Percentiles rank a stretch among this genome's conserved stretches.
phyloP scores from a whole-genome alignment of 2,888 invertebrate genomes.

The Folsomia candida region DNA sequence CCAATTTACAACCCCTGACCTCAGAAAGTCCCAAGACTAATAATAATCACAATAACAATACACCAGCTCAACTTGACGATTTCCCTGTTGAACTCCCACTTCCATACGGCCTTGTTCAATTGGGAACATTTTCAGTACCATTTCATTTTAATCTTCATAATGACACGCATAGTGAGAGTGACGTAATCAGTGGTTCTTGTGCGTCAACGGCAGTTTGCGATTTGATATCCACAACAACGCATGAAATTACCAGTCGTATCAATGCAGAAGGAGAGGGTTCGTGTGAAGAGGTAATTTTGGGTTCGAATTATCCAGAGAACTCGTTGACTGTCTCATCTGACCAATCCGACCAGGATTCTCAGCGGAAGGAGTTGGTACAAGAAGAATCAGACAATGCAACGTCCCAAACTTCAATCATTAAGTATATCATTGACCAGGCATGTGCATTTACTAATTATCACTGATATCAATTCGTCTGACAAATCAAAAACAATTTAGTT shows the following conservation, averaged over 20 bases:
- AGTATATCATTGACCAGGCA: slow-evolving; percentile 43
- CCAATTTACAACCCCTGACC: background rate
- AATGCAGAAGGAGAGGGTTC: no score
- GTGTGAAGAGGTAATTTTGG: background rate
- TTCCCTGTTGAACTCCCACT: no score
- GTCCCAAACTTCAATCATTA: slow-evolving; percentile 34
- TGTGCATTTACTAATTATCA: background rate
- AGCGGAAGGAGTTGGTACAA: background rate
- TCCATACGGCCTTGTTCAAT: background rate
- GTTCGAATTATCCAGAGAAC: background rate
- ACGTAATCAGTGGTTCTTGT: background rate
- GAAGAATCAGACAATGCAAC: slow-evolving; percentile 19
- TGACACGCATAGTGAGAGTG: background rate
- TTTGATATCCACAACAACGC: no score
- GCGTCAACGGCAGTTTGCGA: no score
- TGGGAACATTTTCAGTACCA: background rate
- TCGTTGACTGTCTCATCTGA: background rate
- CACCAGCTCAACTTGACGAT: no score
- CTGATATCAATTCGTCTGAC: no score
- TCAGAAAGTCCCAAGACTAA: background rate
- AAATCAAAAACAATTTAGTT: background rate
- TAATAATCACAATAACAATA: no score
- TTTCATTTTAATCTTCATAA: background rate
- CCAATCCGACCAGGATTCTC: background rate
- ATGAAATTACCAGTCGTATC: no score